Base-by-base conservation (phyloP, 2,888 invertebrate species). In the Corythucha ciliata region DNA sequence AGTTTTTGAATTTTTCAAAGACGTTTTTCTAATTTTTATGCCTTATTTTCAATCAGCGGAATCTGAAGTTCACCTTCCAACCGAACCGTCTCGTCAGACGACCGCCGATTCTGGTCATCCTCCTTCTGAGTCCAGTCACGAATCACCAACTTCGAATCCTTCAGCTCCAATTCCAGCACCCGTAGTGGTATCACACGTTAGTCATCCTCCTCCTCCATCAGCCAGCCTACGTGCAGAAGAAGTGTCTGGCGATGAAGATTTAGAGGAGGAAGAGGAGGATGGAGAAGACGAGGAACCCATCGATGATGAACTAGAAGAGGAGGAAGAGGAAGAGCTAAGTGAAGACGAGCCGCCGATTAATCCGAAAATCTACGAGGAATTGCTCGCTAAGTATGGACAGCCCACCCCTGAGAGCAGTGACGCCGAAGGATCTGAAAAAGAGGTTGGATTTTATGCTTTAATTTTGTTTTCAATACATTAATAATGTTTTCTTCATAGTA, bases 341-440 rank as follows among this genome's bases (percentile, higher is more conserved):
- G 62, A 61, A 32, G 60, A 59, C 47, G 60, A 57, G 24, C 57
- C 57, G 7, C 58, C 58, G 34, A 60, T 60, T 22, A 58, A 57
- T 12, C 59, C 62, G 39, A 54, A 70, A 18, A 70, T 72, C 45
- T 67, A 68, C 29, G 66, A 66, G 25, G 70, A 70, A 56, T 71
- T 59, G 24, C 53, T 55, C 14, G 58, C 57, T 25, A 54, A 56
- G 26, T 59, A 59, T 40, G 55, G 50, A 12, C 48, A 58, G 34
- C 45, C 50, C 18, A 56, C 56, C 24, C 58, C 55, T 6, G 59
- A 58, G 41, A 57, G 56, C 27, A 59, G 59, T 36, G 59, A 59
- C 25, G 26, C 51, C 18, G 66, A 67, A 52, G 66, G 65, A 29
- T 62, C 63, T 10, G 69, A 70, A 46, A 71, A 70, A 26, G 69